Evolutionary conservation across 2,113 vertebrate genomes (phyloP).

Genomic region (Chaetodon auriga): DNA sequence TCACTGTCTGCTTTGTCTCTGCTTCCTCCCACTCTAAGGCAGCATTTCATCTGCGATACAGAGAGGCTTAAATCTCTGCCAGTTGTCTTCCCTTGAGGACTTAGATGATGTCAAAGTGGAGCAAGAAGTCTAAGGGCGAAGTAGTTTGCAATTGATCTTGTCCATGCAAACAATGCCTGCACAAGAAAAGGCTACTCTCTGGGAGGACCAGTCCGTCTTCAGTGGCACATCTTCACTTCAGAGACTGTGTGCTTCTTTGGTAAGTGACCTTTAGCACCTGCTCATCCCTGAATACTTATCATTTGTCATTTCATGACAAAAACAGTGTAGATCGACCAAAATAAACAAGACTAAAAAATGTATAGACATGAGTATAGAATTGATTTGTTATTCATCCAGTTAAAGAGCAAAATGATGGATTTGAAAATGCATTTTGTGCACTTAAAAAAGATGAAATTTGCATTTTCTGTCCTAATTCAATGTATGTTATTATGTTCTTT

Average conservation of each 20-base stretch:
- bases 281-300: neutral
- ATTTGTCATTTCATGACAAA: neutral
- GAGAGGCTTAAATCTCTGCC: conserved; percentile 24
- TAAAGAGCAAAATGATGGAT: neutral
- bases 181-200: conserved; percentile 14
- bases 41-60: conserved; percentile 37
- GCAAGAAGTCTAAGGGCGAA: conserved; percentile 33
- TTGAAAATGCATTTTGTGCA: neutral
- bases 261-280: neutral
- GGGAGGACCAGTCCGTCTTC: neutral
- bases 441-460: neutral
- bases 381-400: neutral
- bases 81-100: conserved; percentile 28
- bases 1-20: conserved; percentile 24
- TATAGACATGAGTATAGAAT: neutral
- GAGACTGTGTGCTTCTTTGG: neutral
- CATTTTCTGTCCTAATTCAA: neutral
- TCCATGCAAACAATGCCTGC: conserved; percentile 30
- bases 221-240: neutral
- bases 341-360: neutral
- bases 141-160: conserved; percentile 43
- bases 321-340: neutral
- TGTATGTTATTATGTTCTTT: neutral
- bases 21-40: conserved; percentile 33
- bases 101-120: conserved; percentile 29